phyloP scores from a whole-genome alignment of 1,140 invertebrate species.

The Brachionus paranguensis region DNA sequence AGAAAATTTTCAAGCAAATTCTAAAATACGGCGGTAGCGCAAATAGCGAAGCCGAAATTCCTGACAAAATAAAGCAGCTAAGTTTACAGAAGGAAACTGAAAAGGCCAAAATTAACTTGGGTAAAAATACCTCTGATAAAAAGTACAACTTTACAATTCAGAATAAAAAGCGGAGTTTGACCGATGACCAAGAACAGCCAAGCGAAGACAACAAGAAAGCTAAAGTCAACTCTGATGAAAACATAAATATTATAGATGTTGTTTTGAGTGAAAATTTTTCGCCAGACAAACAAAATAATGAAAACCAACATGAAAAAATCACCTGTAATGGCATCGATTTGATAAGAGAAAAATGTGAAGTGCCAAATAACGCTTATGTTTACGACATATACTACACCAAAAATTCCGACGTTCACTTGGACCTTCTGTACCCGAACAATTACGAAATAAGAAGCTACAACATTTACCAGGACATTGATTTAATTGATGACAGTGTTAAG shows the following conservation, averaged over 20 bases:
- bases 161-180: neutral
- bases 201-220: neutral
- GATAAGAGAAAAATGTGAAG: slow-evolving; percentile 24
- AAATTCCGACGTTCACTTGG: slow-evolving; percentile 1
- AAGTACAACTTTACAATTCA: neutral
- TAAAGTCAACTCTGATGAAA: neutral
- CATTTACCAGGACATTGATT: slow-evolving; percentile 8
- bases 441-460: slow-evolving; percentile 31
- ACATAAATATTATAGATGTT: slow-evolving; percentile 20
- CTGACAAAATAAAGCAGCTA: slow-evolving; percentile 1
- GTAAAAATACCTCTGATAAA: neutral
- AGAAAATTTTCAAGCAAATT: slow-evolving; percentile 29
- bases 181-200: neutral
- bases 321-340: slow-evolving; percentile 7
- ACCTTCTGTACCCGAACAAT: slow-evolving; percentile 21
- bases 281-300: neutral
- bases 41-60: neutral
- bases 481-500: neutral
- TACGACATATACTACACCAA: slow-evolving; percentile 38
- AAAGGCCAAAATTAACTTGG: neutral
- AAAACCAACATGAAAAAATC: neutral
- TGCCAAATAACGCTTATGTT: neutral
- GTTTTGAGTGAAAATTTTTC: neutral
- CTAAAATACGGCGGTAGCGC: slow-evolving; percentile 21
- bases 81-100: neutral